Conservation (phyloP, 1,140 invertebrate species). For the Babylonia areolata region DNA sequence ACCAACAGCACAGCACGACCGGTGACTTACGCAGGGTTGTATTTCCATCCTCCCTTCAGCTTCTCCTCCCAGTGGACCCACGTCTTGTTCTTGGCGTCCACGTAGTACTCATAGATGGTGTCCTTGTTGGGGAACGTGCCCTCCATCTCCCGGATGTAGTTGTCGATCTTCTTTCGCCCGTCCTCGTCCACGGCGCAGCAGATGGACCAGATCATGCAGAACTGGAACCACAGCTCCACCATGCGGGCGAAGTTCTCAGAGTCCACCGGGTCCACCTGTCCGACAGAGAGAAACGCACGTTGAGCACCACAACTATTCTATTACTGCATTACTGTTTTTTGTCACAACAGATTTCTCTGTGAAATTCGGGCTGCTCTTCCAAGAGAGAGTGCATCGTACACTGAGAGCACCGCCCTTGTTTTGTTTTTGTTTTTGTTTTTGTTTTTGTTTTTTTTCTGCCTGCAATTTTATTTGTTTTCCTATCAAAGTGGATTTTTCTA, state of each 20-base stretch:
- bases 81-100: constrained; percentile 82
- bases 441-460: too few species aligned
- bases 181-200: constrained; percentile 87
- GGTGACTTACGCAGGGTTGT: constrained; percentile 79
- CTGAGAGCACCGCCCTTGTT: too few species aligned
- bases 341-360: too few species aligned
- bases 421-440: too few species aligned
- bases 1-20: neutral
- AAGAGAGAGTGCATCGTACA: too few species aligned
- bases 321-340: too few species aligned
- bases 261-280: constrained; percentile 70
- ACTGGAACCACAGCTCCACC: constrained; percentile 87
- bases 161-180: constrained; percentile 87
- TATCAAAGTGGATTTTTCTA: too few species aligned
- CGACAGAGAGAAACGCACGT: neutral
- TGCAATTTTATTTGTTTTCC: too few species aligned
- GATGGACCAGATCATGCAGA: constrained; percentile 88
- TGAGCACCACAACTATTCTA: too few species aligned
- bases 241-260: constrained; percentile 76
- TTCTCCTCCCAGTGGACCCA: constrained; percentile 88
- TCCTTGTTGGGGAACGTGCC: constrained; percentile 89
- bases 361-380: too few species aligned
- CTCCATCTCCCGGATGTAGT: constrained; percentile 88
- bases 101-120: constrained; percentile 90
- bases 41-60: constrained; percentile 84